These are phyloP conservation scores for Protaetia brevitarsis DNA, from an alignment of 1,140 invertebrate genomes.

Conservation along the genomic window DNA sequence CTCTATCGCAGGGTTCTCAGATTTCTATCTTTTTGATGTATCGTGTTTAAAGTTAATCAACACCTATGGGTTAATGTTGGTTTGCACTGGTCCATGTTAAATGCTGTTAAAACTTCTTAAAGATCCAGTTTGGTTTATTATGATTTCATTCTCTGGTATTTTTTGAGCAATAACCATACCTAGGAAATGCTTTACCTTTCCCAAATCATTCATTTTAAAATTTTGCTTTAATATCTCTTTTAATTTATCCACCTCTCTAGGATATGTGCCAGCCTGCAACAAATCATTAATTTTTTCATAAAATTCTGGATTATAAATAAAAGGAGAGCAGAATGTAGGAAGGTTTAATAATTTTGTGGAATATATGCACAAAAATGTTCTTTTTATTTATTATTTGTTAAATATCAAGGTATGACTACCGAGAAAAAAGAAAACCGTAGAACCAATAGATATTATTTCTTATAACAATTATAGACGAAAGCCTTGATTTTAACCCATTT, in stretches of 20 bases:
- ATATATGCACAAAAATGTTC: too few species aligned
- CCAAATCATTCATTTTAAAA: not conserved
- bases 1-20: constrained; percentile 22
- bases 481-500: too few species aligned
- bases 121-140: not conserved
- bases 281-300: too few species aligned
- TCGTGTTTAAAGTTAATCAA: constrained; percentile 11
- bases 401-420: too few species aligned
- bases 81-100: constrained; percentile 3
- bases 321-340: too few species aligned
- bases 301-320: too few species aligned
- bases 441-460: too few species aligned
- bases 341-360: too few species aligned
- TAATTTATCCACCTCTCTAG: not conserved
- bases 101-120: constrained; percentile 1
- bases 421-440: too few species aligned
- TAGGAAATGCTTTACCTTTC: not conserved
- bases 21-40: not conserved
- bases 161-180: not conserved
- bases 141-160: not conserved
- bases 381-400: too few species aligned
- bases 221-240: not conserved
- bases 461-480: too few species aligned
- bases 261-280: not conserved
- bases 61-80: not conserved